These are phyloP conservation scores for Cotesia vestalis DNA, from an alignment of 1,140 invertebrate species.

Conservation along the genomic window DNA sequence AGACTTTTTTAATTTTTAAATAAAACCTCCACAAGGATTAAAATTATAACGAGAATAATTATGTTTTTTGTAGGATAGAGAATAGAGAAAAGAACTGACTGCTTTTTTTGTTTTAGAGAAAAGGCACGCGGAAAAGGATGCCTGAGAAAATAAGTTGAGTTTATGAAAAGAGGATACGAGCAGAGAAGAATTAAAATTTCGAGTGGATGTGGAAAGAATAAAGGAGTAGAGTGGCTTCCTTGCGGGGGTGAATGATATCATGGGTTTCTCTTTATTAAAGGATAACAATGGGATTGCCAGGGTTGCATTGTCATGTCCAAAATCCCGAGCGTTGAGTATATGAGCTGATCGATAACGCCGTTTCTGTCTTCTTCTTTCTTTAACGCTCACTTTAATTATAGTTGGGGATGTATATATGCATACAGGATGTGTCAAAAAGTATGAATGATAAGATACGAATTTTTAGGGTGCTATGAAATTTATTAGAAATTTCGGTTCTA, in stretches of 20 bases:
- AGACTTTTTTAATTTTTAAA: background rate
- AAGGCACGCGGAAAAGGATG: background rate
- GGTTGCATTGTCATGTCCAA: conserved; percentile 44
- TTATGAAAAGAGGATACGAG: too few relatives aligned
- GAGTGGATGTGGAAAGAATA: background rate
- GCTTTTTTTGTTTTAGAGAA: too few relatives aligned
- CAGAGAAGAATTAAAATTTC: conserved; percentile 1
- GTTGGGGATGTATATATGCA: background rate
- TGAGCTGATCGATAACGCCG: conserved; percentile 40
- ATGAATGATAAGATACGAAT: too few relatives aligned
- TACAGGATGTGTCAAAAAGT: too few relatives aligned
- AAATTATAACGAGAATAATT: background rate
- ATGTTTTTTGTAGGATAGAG: background rate
- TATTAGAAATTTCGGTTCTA: too few relatives aligned
- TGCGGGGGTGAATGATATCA: conserved; percentile 25
- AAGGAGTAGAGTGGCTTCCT: conserved; percentile 9
- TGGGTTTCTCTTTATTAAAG: conserved; percentile 5
- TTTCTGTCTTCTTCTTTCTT: background rate
- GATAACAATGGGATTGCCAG: conserved; percentile 34
- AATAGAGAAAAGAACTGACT: too few relatives aligned
- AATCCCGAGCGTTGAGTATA: conserved; percentile 39
- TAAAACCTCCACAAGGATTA: too few relatives aligned
- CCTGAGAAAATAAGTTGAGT: background rate
- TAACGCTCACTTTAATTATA: background rate
- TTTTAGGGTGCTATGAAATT: too few relatives aligned